These are phyloP conservation scores for Sander vitreus DNA, from an alignment of 2,113 vertebrate species.

Conservation along the genomic window DNA sequence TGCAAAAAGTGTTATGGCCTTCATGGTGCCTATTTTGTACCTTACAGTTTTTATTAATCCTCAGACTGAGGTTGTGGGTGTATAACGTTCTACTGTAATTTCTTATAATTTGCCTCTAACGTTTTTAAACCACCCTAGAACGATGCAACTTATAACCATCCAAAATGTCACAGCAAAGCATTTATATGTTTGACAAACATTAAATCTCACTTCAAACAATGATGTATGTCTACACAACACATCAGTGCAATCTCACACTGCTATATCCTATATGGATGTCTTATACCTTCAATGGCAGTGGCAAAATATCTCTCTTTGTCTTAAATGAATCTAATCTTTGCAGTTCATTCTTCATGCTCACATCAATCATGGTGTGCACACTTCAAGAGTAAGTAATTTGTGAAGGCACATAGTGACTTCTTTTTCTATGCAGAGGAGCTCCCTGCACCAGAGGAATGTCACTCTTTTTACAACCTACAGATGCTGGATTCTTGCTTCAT, in stretches of 20 bases:
- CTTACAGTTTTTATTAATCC: not conserved
- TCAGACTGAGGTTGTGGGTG: not conserved
- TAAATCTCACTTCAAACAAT: not conserved
- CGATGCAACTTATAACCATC: not conserved
- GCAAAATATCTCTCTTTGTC: not conserved
- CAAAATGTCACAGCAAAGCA: not conserved
- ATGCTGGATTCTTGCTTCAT: slow-evolving; percentile 13
- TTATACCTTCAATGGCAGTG: not conserved
- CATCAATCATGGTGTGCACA: slow-evolving; percentile 24
- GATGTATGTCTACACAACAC: not conserved
- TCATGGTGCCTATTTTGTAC: not conserved
- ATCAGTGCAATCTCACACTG: not conserved
- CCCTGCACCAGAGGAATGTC: slow-evolving; percentile 5
- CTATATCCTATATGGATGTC: not conserved
- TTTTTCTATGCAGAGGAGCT: slow-evolving; percentile 10
- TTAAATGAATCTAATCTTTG: slow-evolving; percentile 29
- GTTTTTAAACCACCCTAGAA: not conserved
- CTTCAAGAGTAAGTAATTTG: slow-evolving; percentile 30
- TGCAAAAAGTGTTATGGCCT: not conserved
- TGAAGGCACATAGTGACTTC: not conserved
- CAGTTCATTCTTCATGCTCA: slow-evolving; percentile 29
- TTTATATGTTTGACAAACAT: not conserved
- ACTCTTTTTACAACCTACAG: slow-evolving; percentile 8
- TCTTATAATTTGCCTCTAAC: not conserved
- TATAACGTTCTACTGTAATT: not conserved